These are phyloP conservation scores for Hipparchia sbordonii DNA, from an alignment of 2,888 invertebrate genomes.

Conservation along the genomic window DNA sequence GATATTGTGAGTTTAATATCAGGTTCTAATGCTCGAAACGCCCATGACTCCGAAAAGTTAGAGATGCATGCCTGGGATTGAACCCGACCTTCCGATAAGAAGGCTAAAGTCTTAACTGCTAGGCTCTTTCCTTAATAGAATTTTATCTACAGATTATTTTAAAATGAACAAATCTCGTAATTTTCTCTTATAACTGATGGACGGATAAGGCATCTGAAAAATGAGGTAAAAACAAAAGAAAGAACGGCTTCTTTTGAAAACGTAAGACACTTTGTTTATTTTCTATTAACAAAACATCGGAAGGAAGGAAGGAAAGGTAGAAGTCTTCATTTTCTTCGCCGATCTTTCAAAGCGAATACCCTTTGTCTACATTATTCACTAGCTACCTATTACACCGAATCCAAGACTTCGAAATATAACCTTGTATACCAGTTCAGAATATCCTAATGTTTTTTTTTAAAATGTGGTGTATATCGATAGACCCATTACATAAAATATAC, in stretches of 20 bases:
- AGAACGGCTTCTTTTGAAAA: slow-evolving; percentile 10
- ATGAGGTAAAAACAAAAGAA: neutral
- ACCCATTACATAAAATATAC: too few relatives aligned
- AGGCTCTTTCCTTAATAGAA: too few relatives aligned
- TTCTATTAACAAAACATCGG: slow-evolving; percentile 11
- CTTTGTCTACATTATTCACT: slow-evolving; percentile 3
- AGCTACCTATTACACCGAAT: neutral
- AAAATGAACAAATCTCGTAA: neutral
- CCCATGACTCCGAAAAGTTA: too few relatives aligned
- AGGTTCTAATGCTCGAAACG: too few relatives aligned
- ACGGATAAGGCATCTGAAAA: neutral
- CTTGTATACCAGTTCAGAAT: neutral
- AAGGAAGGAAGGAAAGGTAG: slow-evolving; percentile 6
- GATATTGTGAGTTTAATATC: too few relatives aligned
- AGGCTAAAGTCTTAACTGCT: too few relatives aligned
- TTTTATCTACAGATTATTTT: neutral
- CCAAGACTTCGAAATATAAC: too few relatives aligned
- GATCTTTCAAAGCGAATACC: slow-evolving; percentile 12
- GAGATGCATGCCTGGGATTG: too few relatives aligned
- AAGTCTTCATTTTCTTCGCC: slow-evolving; percentile 10
- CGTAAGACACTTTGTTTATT: slow-evolving; percentile 2
- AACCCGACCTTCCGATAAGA: too few relatives aligned
- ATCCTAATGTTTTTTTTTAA: too few relatives aligned
- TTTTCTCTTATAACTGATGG: neutral
- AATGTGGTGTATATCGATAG: too few relatives aligned